Percentiles rank a stretch among this genome's conserved stretches.
phyloP scores from a whole-genome alignment of 2,797 vertebrate genomes.

The Falco columbarius region DNA sequence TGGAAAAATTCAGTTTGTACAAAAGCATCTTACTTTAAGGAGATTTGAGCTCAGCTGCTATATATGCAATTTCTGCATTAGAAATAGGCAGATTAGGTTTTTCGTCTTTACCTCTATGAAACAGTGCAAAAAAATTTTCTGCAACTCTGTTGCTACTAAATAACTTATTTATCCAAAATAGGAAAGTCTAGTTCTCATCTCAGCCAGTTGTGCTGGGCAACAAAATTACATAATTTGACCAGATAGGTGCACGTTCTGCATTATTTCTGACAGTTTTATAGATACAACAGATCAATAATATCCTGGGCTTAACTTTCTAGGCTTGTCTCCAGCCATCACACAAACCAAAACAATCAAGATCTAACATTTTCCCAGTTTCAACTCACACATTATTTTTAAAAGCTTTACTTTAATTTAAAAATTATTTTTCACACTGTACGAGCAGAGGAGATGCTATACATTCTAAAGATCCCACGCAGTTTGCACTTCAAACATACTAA shows the following conservation, averaged over 20 bases:
- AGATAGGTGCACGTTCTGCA: not conserved
- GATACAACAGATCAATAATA: not conserved
- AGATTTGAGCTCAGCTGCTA: not conserved
- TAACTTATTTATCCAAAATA: not conserved
- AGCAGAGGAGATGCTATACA: not conserved
- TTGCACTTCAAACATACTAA: not conserved
- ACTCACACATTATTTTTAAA: not conserved
- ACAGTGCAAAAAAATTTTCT: not conserved
- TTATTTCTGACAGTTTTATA: not conserved
- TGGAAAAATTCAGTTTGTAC: constrained; percentile 48
- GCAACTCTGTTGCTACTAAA: not conserved
- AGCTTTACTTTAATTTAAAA: not conserved
- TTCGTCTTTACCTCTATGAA: not conserved
- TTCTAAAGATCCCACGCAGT: not conserved
- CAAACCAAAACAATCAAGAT: not conserved
- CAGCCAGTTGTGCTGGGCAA: not conserved
- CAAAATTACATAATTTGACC: not conserved
- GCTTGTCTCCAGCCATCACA: not conserved
- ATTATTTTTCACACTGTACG: not conserved
- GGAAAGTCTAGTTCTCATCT: not conserved
- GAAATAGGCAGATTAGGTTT: not conserved
- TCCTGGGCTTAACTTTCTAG: not conserved
- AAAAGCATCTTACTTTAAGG: not conserved
- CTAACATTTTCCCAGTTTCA: not conserved
- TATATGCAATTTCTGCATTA: not conserved